These are phyloP conservation scores for Dorcus hopei DNA, from an alignment of 2,888 invertebrate genomes.

Conservation along the genomic window DNA sequence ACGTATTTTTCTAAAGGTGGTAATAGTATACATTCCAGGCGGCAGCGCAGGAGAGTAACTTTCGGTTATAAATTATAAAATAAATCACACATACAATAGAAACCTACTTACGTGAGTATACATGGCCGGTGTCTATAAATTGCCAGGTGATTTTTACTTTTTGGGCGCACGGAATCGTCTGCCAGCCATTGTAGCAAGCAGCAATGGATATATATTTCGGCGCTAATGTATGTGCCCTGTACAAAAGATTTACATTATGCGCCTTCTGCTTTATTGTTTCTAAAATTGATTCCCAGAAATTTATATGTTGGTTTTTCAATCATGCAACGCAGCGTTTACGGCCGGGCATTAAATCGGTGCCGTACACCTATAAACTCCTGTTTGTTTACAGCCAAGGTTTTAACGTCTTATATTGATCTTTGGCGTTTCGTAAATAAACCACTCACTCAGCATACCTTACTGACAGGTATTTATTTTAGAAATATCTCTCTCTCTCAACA, in stretches of 20 bases:
- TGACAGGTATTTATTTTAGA: slow-evolving; percentile 1
- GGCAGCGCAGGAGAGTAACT: neutral
- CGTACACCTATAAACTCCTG: slow-evolving; percentile 1
- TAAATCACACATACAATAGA: slow-evolving; percentile 15
- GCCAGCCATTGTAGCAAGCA: slow-evolving; percentile 20
- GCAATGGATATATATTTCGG: slow-evolving; percentile 20
- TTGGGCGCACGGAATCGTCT: slow-evolving; percentile 15
- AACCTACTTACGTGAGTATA: slow-evolving; percentile 19
- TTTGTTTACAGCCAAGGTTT: neutral
- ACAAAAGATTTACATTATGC: slow-evolving; percentile 22
- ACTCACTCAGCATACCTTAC: neutral
- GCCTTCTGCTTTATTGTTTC: slow-evolving; percentile 15
- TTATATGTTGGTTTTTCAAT: slow-evolving; percentile 14
- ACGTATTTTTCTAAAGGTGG: too few species aligned
- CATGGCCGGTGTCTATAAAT: slow-evolving; percentile 27
- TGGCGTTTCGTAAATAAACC: neutral
- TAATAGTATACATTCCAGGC: too few species aligned
- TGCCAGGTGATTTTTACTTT: slow-evolving; percentile 27
- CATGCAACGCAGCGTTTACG: slow-evolving; percentile 3
- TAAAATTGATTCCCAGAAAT: slow-evolving; percentile 12
- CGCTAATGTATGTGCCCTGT: slow-evolving; percentile 23
- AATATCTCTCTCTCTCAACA: neutral
- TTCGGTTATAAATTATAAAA: slow-evolving; percentile 3
- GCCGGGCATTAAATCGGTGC: neutral
- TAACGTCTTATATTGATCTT: neutral